Conservation (phyloP, 2,113 vertebrate species). For the Menidia beryllina region DNA sequence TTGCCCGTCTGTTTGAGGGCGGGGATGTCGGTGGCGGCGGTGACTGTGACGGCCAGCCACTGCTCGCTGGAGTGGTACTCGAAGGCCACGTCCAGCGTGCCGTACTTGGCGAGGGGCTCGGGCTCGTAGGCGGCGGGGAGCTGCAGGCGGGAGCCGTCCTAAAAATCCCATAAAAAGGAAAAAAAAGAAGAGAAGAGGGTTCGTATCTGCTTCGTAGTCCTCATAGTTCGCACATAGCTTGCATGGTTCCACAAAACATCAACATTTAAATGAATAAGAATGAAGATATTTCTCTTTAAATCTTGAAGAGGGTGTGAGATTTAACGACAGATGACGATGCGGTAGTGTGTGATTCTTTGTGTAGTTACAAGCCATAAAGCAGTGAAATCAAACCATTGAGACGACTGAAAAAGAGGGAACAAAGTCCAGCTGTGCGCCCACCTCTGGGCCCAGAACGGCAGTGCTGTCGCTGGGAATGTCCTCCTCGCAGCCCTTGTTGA, state of each 20-base stretch:
- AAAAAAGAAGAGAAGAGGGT: background rate
- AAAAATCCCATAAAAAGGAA: no score
- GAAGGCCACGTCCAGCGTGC: slow-evolving; percentile 97
- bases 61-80: slow-evolving; percentile 96
- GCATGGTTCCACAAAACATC: no score
- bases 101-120: slow-evolving; percentile 94
- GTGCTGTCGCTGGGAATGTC: slow-evolving; percentile 97
- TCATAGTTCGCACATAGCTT: no score
- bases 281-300: no score
- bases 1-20: slow-evolving; percentile 92
- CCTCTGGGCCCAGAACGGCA: slow-evolving; percentile 92
- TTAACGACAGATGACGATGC: no score
- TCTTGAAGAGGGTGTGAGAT: no score
- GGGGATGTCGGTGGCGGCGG: slow-evolving; percentile 95
- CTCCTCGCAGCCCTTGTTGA: slow-evolving; percentile 93
- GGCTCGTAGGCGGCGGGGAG: slow-evolving; percentile 93
- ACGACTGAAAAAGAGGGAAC: background rate
- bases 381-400: background rate
- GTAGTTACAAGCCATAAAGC: background rate
- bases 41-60: slow-evolving; percentile 95
- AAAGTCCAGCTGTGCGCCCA: slow-evolving; percentile 60
- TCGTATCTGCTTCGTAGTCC: background rate
- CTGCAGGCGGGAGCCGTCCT: slow-evolving; percentile 90
- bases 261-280: no score
- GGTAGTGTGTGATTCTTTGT: background rate